These are phyloP conservation scores for Crypturellus tataupa DNA, from an alignment of 2,797 vertebrate genomes.

Conservation along the genomic window DNA sequence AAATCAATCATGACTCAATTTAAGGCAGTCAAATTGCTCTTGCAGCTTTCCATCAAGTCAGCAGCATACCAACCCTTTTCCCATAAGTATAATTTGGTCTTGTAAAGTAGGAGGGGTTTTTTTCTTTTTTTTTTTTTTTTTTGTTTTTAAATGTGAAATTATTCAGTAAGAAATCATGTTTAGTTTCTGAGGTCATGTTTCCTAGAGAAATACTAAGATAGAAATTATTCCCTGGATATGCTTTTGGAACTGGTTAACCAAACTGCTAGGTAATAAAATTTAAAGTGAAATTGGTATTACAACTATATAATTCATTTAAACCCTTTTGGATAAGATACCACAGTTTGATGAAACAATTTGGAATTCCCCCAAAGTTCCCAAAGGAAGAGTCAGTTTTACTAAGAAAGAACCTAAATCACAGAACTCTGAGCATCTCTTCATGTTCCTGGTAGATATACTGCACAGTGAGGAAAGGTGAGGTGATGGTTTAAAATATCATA, in stretches of 20 bases:
- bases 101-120: not conserved
- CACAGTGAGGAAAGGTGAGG: not conserved
- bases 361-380: not conserved
- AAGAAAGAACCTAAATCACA: not conserved
- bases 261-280: not conserved
- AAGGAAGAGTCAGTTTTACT: not conserved
- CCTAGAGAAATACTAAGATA: not conserved
- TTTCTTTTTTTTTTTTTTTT: not conserved
- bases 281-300: not conserved
- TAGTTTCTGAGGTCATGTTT: not conserved
- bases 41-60: not conserved
- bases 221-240: not conserved
- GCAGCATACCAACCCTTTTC: not conserved
- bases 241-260: not conserved
- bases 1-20: conserved; percentile 28
- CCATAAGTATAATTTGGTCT: not conserved
- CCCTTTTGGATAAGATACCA: not conserved
- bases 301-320: not conserved
- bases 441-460: accelerated
- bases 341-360: not conserved
- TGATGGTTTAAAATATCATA: not conserved
- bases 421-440: not conserved
- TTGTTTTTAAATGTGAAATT: not conserved
- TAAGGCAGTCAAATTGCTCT: not conserved
- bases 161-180: not conserved